phyloP scores from a whole-genome alignment of 2,113 vertebrate genomes.

The Sceloporus undulatus region DNA sequence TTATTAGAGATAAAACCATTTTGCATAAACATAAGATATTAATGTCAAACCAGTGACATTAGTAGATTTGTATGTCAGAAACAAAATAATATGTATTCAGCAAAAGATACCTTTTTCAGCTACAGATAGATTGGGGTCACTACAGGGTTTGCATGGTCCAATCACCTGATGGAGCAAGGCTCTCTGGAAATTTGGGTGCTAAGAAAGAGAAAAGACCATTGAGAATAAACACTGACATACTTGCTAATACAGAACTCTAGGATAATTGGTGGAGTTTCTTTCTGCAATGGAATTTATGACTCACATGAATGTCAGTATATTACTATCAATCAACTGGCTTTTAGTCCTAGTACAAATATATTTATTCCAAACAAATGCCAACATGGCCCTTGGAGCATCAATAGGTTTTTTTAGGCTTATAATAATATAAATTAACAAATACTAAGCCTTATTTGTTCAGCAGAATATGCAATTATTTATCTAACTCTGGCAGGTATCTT shows the following conservation, averaged over 20 bases:
- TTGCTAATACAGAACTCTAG: not conserved
- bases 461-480: not conserved
- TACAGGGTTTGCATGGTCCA: conserved; percentile 95
- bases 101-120: conserved; percentile 91
- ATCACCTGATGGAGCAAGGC: conserved; percentile 96
- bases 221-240: conserved; percentile 2
- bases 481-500: not conserved
- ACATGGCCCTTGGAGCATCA: not conserved
- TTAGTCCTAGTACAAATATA: not conserved
- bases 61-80: not conserved
- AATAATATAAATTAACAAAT: not conserved
- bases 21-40: not conserved
- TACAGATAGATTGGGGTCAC: conserved; percentile 90
- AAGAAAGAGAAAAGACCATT: conserved; percentile 48
- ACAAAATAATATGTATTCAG: conserved; percentile 2
- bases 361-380: not conserved
- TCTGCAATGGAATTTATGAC: not conserved
- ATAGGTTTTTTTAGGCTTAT: not conserved
- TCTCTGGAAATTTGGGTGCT: conserved; percentile 95
- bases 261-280: not conserved
- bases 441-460: fast-evolving
- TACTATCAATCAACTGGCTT: not conserved
- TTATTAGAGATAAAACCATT: not conserved
- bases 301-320: not conserved
- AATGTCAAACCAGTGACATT: not conserved